Base-by-base conservation (phyloP, 2,888 invertebrate genomes). In the Helobdella robusta region DNA sequence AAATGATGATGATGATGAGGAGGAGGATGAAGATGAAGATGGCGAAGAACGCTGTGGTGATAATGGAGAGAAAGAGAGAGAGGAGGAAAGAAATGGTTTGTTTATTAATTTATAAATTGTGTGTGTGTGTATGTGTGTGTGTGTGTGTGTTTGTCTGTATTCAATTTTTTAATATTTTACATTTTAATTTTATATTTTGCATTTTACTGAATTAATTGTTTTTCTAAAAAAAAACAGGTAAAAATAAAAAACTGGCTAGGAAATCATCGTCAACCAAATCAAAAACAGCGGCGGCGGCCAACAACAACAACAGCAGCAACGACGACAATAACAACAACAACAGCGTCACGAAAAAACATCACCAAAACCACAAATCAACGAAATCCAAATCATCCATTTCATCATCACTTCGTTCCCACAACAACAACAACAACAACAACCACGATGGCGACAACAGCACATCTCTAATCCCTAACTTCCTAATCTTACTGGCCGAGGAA, bases 401-500 rank as follows among this genome's bases (percentile, higher is more conserved):
- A n/a, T n/a, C n/a, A n/a, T n/a, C n/a, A n/a, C n/a, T n/a, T n/a
- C n/a, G n/a, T n/a, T n/a, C n/a, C n/a, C n/a, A n/a, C n/a, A n/a
- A n/a, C n/a, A n/a, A n/a, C n/a, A n/a, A n/a, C n/a, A n/a, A n/a
- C n/a, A n/a, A n/a, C n/a, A n/a, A n/a, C n/a, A n/a, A n/a, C n/a
- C n/a, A n/a, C n/a, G n/a, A n/a, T n/a, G 23, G 20, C 52, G 23
- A 30, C 25, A 32, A 32, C 20, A 28, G 18, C 35, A 59, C 32
- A 11, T 25, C 40, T n/a, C 23, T 25, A 5, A 76, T 76, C 65
- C 77, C 78, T 1, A 75, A 20, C 73, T 84, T 87, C 2, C 80
- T 91, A 56, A 80, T 94, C 72, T 89, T 94, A 20, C 82, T 98
- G 63, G 88, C 90, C 0, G 95, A 98, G 76, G 95, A 98, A 79